phyloP scores from a whole-genome alignment of 2,797 vertebrate species.

The Gephyroberyx darwinii region DNA sequence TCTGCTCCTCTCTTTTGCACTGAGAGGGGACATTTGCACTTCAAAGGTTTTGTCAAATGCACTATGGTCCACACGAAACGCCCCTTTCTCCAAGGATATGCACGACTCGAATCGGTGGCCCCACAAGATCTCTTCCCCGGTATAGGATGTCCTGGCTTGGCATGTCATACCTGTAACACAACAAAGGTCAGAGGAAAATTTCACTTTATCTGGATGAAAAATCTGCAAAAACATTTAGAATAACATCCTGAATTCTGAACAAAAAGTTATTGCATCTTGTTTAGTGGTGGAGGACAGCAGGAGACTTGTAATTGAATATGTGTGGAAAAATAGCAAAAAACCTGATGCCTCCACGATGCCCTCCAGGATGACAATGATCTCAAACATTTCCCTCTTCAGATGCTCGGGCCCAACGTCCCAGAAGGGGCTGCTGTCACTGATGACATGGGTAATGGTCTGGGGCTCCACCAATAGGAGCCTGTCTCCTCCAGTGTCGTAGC shows the following conservation, averaged over 20 bases:
- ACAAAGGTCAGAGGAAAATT: background rate
- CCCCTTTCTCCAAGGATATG: constrained; percentile 86
- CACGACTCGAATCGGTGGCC: constrained; percentile 87
- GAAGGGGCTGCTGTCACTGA: constrained; percentile 83
- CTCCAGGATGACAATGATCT: constrained; percentile 87
- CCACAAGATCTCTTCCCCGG: constrained; percentile 85
- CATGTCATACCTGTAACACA: constrained; percentile 85
- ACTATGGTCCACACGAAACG: constrained; percentile 84
- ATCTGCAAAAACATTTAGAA: background rate
- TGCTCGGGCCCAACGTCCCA: constrained; percentile 82
- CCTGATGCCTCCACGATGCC: constrained; percentile 89
- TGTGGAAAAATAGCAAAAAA: constrained; percentile 32
- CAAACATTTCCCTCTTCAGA: constrained; percentile 80
- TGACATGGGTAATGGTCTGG: constrained; percentile 85
- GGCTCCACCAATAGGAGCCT: constrained; percentile 87
- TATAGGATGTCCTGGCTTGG: constrained; percentile 87
- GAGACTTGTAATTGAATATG: background rate
- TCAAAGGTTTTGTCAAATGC: constrained; percentile 86
- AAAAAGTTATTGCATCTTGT: background rate
- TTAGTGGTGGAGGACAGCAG: background rate
- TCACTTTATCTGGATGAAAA: background rate
- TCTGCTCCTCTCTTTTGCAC: constrained; percentile 76
- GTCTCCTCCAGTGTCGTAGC: constrained; percentile 85
- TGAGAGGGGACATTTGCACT: constrained; percentile 78
- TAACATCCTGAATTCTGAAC: background rate